phyloP scores from a whole-genome alignment of 2,113 vertebrate genomes.

The Hepsetus odoe region DNA sequence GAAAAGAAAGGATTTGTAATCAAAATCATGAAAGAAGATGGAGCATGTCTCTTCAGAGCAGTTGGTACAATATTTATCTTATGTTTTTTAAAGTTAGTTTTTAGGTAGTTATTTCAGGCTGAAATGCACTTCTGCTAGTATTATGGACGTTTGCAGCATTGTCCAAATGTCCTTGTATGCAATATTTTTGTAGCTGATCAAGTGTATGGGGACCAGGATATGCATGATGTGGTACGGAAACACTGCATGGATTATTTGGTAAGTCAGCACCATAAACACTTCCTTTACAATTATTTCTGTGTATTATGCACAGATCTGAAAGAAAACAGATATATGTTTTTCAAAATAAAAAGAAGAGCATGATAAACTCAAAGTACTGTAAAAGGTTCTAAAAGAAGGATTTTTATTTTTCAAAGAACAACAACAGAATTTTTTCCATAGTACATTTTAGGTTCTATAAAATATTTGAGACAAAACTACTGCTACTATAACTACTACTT shows the following conservation, averaged over 20 bases:
- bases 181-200: slow-evolving; percentile 78
- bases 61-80: no score
- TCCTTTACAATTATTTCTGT: neutral
- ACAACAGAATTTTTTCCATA: no score
- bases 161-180: neutral
- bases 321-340: no score
- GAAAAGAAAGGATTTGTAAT: slow-evolving; percentile 94
- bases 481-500: no score
- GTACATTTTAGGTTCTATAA: no score
- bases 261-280: slow-evolving; percentile 58
- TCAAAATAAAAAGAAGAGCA: no score
- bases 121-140: neutral
- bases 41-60: slow-evolving; percentile 90
- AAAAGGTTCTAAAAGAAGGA: neutral
- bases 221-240: slow-evolving; percentile 90
- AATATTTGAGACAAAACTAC: no score
- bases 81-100: no score
- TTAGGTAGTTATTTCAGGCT: neutral
- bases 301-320: neutral
- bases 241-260: slow-evolving; percentile 94
- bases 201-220: slow-evolving; percentile 90
- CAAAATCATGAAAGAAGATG: slow-evolving; percentile 94
- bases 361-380: neutral
- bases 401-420: no score
- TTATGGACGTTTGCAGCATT: neutral